These are phyloP conservation scores for Phoxinus dragarum DNA, from an alignment of 2,797 vertebrate species.

Conservation along the genomic window DNA sequence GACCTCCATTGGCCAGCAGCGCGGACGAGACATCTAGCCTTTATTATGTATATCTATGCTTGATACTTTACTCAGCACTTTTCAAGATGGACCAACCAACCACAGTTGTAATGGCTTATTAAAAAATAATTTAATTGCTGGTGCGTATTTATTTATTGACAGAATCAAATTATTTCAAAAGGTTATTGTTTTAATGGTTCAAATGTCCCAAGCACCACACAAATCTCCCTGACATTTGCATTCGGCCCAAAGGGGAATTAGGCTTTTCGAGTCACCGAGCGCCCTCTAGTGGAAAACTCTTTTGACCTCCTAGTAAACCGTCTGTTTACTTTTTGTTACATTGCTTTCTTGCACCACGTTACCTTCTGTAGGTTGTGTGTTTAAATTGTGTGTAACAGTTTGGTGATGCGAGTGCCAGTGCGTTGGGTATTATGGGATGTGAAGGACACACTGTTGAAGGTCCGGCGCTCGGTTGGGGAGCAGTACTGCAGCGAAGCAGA, in stretches of 20 bases:
- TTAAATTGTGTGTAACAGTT: background rate
- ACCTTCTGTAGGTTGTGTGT: background rate
- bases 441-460: constrained; percentile 90
- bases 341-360: background rate
- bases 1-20: too few species aligned
- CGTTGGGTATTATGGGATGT: constrained; percentile 92
- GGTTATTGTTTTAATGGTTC: background rate
- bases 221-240: background rate
- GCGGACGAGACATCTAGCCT: too few species aligned
- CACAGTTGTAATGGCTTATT: background rate
- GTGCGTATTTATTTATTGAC: background rate
- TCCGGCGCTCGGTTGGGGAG: constrained; percentile 83
- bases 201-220: background rate
- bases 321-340: background rate
- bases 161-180: background rate
- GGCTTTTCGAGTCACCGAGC: background rate
- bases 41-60: too few species aligned
- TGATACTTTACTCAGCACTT: background rate
- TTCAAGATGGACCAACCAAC: background rate
- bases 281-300: background rate
- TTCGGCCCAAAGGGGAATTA: background rate
- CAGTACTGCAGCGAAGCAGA: constrained; percentile 86
- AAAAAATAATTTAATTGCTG: background rate
- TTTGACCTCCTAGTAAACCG: background rate
- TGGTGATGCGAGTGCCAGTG: constrained; percentile 75